Conservation (phyloP, 2,888 invertebrate genomes). For the Arge pagana region DNA sequence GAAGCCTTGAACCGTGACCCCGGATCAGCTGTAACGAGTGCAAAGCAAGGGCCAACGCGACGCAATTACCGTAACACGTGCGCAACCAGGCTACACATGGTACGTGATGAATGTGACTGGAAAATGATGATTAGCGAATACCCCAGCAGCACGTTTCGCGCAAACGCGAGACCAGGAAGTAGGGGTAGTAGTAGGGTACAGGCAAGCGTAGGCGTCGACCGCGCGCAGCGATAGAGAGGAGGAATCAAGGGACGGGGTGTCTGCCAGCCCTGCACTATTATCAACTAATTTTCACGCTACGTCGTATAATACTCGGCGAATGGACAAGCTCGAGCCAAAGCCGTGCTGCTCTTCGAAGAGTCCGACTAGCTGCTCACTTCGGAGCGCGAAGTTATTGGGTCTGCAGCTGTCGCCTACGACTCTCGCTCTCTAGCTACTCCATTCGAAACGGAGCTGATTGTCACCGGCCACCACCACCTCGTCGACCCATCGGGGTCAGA, state of each 20-base stretch:
- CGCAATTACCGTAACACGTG: slow-evolving; percentile 45
- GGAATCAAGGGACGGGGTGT: background rate
- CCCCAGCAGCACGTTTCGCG: slow-evolving; percentile 14
- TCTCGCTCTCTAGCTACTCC: slow-evolving; percentile 26
- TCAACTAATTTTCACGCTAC: slow-evolving; percentile 9
- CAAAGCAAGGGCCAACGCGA: slow-evolving; percentile 30
- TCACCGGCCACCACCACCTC: slow-evolving; percentile 49
- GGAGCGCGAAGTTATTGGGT: slow-evolving; percentile 52
- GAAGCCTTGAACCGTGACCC: no score
- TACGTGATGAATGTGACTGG: slow-evolving; percentile 44
- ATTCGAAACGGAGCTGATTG: slow-evolving; percentile 48
- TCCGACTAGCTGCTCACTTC: slow-evolving; percentile 31
- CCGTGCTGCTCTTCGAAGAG: background rate
- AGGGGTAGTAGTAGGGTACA: background rate
- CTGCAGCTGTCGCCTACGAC: slow-evolving; percentile 54
- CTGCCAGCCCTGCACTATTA: slow-evolving; percentile 7
- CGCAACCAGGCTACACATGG: slow-evolving; percentile 43
- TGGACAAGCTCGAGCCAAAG: background rate
- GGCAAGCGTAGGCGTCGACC: background rate
- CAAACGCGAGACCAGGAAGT: slow-evolving; percentile 3
- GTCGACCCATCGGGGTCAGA: slow-evolving; percentile 46
- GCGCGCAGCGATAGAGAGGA: background rate
- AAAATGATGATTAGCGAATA: slow-evolving; percentile 44
- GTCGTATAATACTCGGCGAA: background rate
- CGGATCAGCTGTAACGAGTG: no score